phyloP scores from a whole-genome alignment of 2,888 invertebrate species.

The Cactoblastis cactorum region DNA sequence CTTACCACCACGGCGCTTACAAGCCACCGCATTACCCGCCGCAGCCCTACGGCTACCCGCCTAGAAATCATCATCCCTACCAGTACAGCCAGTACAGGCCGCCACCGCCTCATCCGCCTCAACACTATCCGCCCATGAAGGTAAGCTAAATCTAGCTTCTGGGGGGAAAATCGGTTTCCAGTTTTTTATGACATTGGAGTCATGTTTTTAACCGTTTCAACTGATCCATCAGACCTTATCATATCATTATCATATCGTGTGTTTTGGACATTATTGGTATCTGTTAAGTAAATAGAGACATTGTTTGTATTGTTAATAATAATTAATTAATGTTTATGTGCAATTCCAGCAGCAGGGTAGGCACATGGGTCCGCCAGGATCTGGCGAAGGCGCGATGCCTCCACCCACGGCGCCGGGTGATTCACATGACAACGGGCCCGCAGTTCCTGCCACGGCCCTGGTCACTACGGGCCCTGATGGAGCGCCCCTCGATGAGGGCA shows the following conservation, averaged over 20 bases:
- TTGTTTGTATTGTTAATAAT: constrained; percentile 25
- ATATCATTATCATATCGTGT: no score
- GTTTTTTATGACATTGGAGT: no score
- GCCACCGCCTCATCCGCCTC: constrained; percentile 66
- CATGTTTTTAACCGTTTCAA: no score
- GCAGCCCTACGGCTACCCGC: constrained; percentile 67
- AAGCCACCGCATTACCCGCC: constrained; percentile 71
- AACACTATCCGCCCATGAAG: constrained; percentile 68
- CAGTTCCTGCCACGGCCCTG: constrained; percentile 89
- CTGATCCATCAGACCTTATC: no score
- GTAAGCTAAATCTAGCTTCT: no score
- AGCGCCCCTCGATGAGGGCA: constrained; percentile 92
- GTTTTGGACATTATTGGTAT: no score
- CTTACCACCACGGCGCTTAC: constrained; percentile 64
- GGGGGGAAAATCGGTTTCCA: no score
- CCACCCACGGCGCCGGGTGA: constrained; percentile 80
- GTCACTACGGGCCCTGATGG: constrained; percentile 96
- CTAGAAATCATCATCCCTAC: constrained; percentile 72
- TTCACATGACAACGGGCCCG: constrained; percentile 83
- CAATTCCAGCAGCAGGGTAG: constrained; percentile 74
- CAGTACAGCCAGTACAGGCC: constrained; percentile 68
- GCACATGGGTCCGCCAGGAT: constrained; percentile 76
- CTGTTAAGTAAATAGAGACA: no score
- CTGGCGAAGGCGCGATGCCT: constrained; percentile 73
- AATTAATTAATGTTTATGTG: no score